Base-by-base conservation (phyloP, 2,888 invertebrate genomes). In the Pseudoips prasinana region DNA sequence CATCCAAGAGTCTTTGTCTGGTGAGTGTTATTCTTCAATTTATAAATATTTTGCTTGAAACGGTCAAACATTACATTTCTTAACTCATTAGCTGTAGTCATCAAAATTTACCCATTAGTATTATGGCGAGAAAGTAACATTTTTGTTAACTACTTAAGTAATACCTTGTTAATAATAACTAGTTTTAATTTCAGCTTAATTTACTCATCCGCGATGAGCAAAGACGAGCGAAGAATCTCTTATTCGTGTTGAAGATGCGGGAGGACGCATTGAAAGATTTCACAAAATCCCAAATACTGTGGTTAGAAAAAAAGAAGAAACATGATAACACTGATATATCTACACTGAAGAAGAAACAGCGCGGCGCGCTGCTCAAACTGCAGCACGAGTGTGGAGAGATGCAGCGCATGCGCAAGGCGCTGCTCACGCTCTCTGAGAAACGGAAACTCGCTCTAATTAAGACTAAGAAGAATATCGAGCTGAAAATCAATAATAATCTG, bases 351-450 rank as follows among this genome's bases (percentile, higher is more conserved):
- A 93, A 93, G 59, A 92, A 92, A 48, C 92, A 93, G 64, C 83
- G 93, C 25, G 92, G 92, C 1, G 82, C 93, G 8, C 70, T 93
- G 32, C 72, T 92, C 22, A 92, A 91, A 60, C 73, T 93, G 18
- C 91, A 93, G 40, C 91, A 92, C 62, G 92, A 93, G 59, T 91
- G 92, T 65, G 92, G 92, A 27, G 92, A 93, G 71, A 92, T 93
- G 85, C 90, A 91, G 58, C 86, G 91, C 58, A 88, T 88, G 83
- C 75, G 86, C 2, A 86, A 83, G 51, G 82, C 86, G 3, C 55
- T 88, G 8, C 62, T 88, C 14, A 67, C 84, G 2, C 69, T 85
- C 28, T 84, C 86, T 1, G 86, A 88, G 20, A 83, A 78, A 43
- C 70, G 88, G 0, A 86, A 86, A 64, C 56, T 74, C 3, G 83